Percentiles rank a stretch among this genome's conserved stretches.
These are phyloP conservation scores for Camelus dromedarius DNA, from an alignment of 2,113 vertebrate genomes.

Conservation along the genomic window DNA sequence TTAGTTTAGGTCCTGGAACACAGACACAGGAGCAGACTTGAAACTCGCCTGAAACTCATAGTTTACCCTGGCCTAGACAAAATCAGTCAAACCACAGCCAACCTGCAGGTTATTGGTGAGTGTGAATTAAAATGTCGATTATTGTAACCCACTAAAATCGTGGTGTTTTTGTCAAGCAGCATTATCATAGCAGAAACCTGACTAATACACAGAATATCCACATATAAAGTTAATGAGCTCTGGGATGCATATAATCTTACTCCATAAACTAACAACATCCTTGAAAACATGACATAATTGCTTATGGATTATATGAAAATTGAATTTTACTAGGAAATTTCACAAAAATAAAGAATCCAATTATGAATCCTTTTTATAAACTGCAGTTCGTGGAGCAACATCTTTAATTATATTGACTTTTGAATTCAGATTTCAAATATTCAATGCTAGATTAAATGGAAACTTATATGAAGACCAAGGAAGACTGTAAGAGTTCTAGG, in stretches of 20 bases:
- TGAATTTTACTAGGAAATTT: background rate
- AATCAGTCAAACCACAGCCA: background rate
- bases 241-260: background rate
- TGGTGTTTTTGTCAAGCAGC: constrained; percentile 3
- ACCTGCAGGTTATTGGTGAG: background rate
- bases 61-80: background rate
- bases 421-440: background rate
- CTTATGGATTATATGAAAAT: background rate
- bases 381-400: background rate
- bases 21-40: background rate
- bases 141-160: background rate
- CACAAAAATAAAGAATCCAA: background rate
- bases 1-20: background rate
- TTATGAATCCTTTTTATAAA: background rate
- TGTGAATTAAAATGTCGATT: background rate
- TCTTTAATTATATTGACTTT: background rate
- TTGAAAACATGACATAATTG: background rate
- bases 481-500: background rate
- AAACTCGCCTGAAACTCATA: background rate
- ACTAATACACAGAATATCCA: background rate
- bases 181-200: background rate
- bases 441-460: background rate
- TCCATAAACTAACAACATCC: background rate
- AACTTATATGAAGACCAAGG: background rate
- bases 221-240: background rate